A percentile compares a stretch with the other conserved stretches of the same genome.
Evolutionary conservation across 2,888 invertebrate genomes (phyloP).

Genomic region (Nomada fabriciana): DNA sequence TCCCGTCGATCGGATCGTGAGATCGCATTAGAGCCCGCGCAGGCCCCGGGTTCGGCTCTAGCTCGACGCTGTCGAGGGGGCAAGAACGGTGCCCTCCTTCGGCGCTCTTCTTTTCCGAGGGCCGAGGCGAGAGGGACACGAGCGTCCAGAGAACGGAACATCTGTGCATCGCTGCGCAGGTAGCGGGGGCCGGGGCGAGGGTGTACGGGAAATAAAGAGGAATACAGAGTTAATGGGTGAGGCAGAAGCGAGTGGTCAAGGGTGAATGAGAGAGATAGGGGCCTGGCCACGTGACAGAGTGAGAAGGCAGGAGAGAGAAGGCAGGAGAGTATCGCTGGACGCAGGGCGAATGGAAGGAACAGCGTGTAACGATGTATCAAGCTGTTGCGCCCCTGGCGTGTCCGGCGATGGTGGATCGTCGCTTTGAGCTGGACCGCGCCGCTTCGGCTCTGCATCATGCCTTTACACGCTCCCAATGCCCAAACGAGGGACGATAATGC

Average conservation of each 20-base stretch:
- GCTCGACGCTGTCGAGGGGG: conserved; percentile 48
- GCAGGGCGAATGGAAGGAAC: conserved; percentile 78
- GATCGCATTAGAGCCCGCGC: conserved; percentile 71
- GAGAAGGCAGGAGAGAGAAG: conserved; percentile 21
- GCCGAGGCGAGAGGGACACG: not conserved
- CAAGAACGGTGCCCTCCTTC: conserved; percentile 22
- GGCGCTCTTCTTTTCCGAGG: not conserved
- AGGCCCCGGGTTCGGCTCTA: conserved; percentile 67
- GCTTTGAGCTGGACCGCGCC: conserved; percentile 81
- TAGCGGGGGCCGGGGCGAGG: not conserved
- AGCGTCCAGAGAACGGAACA: too few species aligned
- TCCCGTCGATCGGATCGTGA: conserved; percentile 74
- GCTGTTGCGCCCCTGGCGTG: conserved; percentile 84
- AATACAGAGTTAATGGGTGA: conserved; percentile 21
- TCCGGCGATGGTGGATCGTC: conserved; percentile 82
- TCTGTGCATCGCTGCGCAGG: not conserved
- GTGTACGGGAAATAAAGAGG: conserved; percentile 27
- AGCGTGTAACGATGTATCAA: conserved; percentile 84
- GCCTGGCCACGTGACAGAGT: not conserved
- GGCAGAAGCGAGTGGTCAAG: not conserved
- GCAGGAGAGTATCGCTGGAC: conserved; percentile 30
- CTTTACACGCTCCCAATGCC: conserved; percentile 82
- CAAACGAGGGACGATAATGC: conserved; percentile 83
- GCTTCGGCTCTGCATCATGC: conserved; percentile 80
- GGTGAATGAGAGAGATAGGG: not conserved